phyloP scores from a whole-genome alignment of 2,888 invertebrate genomes.

The Leptinotarsa tumamoca region DNA sequence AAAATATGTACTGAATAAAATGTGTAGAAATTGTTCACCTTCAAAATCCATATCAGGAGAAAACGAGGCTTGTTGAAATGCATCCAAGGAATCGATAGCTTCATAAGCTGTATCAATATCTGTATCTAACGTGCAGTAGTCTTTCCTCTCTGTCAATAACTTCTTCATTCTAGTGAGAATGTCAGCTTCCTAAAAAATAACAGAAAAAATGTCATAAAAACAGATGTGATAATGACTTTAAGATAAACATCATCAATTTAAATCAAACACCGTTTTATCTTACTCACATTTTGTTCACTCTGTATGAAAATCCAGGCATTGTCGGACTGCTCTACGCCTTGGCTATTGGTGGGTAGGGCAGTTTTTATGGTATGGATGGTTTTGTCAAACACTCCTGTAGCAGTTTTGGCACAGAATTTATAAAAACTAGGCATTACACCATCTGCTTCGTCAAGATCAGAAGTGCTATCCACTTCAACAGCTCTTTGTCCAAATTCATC shows the following conservation, averaged over 20 bases:
- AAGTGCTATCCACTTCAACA: conserved; percentile 47
- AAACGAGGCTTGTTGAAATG: conserved; percentile 55
- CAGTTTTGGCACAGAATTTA: conserved; percentile 80
- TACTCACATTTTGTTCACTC: conserved; percentile 60
- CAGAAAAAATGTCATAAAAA: conserved; percentile 25
- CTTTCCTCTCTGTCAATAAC: conserved; percentile 70
- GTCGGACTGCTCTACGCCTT: conserved; percentile 64
- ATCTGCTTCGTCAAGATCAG: conserved; percentile 58
- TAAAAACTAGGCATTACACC: conserved; percentile 66
- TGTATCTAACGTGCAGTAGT: conserved; percentile 63
- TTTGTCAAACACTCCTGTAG: conserved; percentile 78
- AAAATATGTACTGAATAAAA: too few relatives aligned
- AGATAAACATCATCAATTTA: too few relatives aligned
- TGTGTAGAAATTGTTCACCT: conserved; percentile 44
- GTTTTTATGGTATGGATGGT: conserved; percentile 82
- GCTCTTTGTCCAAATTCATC: conserved; percentile 53
- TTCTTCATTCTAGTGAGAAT: conserved; percentile 68
- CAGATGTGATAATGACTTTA: background rate
- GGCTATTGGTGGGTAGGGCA: conserved; percentile 72
- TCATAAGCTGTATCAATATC: conserved; percentile 73
- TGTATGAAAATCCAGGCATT: conserved; percentile 67
- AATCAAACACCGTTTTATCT: too few relatives aligned
- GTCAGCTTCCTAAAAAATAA: conserved; percentile 62
- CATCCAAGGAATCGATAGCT: conserved; percentile 72
- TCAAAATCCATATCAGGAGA: conserved; percentile 53